A percentile compares a stretch with the other conserved stretches of the same genome.
These are phyloP conservation scores for Osmerus mordax DNA, from an alignment of 2,113 vertebrate genomes.

Conservation along the genomic window DNA sequence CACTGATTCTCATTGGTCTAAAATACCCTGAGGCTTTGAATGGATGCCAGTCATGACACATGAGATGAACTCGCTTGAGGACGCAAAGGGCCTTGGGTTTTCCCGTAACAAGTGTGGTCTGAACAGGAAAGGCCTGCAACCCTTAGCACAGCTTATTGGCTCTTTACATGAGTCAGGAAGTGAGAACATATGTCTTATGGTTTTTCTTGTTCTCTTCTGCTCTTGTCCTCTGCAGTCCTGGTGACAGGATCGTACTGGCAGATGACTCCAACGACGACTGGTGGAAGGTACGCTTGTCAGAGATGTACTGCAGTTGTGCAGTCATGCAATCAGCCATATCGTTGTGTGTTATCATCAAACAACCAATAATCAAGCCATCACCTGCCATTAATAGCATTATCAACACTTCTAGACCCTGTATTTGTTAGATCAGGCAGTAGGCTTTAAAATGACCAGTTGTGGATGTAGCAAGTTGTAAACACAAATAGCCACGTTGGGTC, in stretches of 20 bases:
- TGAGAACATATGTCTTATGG: too few relatives aligned
- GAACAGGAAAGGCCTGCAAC: too few relatives aligned
- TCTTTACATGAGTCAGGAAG: too few relatives aligned
- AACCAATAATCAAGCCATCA: too few relatives aligned
- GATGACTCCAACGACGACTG: conserved; percentile 95
- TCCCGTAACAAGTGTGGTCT: too few relatives aligned
- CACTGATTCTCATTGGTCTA: conserved; percentile 41
- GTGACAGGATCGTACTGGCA: conserved; percentile 87
- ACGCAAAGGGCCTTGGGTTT: conserved; percentile 29
- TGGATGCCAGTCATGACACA: conserved; percentile 45
- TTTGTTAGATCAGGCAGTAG: too few relatives aligned
- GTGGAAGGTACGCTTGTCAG: conserved; percentile 86
- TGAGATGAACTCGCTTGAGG: conserved; percentile 18
- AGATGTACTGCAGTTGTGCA: neutral
- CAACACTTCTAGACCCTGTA: too few relatives aligned
- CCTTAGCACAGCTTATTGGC: too few relatives aligned
- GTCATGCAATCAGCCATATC: too few relatives aligned
- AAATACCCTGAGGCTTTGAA: conserved; percentile 26
- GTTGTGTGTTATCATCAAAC: too few relatives aligned
- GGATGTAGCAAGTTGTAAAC: too few relatives aligned
- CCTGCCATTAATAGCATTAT: neutral
- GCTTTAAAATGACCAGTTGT: neutral
- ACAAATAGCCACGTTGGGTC: neutral
- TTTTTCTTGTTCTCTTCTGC: too few relatives aligned
- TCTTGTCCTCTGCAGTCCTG: conserved; percentile 75